Conservation (phyloP, 1,140 invertebrate species). For the Frieseomelitta varia region DNA sequence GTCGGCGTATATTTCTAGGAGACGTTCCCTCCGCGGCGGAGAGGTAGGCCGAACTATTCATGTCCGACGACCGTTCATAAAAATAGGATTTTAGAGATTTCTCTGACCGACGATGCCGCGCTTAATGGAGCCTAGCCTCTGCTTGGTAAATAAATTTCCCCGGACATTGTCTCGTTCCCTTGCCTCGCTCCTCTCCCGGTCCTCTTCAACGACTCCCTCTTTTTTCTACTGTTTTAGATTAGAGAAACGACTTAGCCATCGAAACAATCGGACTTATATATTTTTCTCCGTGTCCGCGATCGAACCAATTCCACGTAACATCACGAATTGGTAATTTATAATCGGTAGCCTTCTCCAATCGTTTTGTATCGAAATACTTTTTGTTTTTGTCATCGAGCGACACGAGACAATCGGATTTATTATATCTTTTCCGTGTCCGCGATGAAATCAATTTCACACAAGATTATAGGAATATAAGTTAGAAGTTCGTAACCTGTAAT, state of each 20-base stretch:
- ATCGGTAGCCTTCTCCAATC: not conserved
- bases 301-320: not conserved
- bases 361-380: too few species aligned
- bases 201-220: too few species aligned
- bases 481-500: too few species aligned
- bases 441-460: too few species aligned
- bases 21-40: constrained; percentile 26
- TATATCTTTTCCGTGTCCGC: too few species aligned
- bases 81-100: constrained; percentile 73
- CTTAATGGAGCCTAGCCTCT: constrained; percentile 59
- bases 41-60: constrained; percentile 56
- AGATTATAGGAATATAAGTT: too few species aligned
- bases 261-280: not conserved
- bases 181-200: constrained; percentile 19
- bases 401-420: too few species aligned
- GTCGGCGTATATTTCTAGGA: constrained; percentile 21
- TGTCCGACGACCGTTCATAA: constrained; percentile 65
- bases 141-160: constrained; percentile 67
- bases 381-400: too few species aligned
- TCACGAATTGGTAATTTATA: not conserved
- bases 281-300: too few species aligned
- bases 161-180: constrained; percentile 26
- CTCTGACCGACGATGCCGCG: constrained; percentile 56
- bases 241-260: not conserved
- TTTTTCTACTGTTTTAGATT: too few species aligned